Conservation (phyloP, 2,888 invertebrate genomes). For the Altica lythri region DNA sequence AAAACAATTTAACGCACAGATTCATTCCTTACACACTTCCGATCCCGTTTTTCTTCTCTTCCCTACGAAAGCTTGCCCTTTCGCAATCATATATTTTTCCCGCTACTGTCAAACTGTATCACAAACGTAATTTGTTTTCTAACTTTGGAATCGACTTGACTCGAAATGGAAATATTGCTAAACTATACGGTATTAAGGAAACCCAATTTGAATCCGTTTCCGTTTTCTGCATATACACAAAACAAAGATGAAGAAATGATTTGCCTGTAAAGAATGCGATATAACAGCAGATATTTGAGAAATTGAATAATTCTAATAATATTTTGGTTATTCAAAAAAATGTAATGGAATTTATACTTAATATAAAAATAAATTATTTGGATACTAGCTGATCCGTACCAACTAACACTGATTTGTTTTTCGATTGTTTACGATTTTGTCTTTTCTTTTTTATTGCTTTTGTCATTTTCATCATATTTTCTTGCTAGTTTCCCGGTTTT, state of each 20-base stretch:
- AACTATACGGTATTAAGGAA: constrained; percentile 50
- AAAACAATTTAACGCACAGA: constrained; percentile 23
- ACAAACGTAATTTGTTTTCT: constrained; percentile 52
- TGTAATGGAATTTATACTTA: too few relatives aligned
- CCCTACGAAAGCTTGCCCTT: constrained; percentile 17
- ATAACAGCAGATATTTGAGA: constrained; percentile 37
- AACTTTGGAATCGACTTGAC: constrained; percentile 50
- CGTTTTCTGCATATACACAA: constrained; percentile 41
- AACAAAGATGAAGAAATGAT: constrained; percentile 46
- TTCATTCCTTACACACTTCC: constrained; percentile 15
- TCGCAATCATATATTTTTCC: constrained; percentile 32
- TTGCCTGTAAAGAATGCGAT: constrained; percentile 46
- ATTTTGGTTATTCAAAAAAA: too few relatives aligned
- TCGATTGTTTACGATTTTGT: too few relatives aligned
- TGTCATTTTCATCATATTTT: too few relatives aligned
- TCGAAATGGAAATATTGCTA: constrained; percentile 49
- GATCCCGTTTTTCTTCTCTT: constrained; percentile 1
- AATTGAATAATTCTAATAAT: constrained; percentile 13
- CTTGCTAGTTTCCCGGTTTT: too few relatives aligned
- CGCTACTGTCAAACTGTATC: constrained; percentile 51
- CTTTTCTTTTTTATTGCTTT: too few relatives aligned
- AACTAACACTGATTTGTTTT: too few relatives aligned
- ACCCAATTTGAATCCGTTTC: constrained; percentile 47
- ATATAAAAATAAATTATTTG: too few relatives aligned
- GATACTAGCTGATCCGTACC: too few relatives aligned